phyloP scores from a whole-genome alignment of 2,113 vertebrate genomes.

The Phrynosoma blainvillii region DNA sequence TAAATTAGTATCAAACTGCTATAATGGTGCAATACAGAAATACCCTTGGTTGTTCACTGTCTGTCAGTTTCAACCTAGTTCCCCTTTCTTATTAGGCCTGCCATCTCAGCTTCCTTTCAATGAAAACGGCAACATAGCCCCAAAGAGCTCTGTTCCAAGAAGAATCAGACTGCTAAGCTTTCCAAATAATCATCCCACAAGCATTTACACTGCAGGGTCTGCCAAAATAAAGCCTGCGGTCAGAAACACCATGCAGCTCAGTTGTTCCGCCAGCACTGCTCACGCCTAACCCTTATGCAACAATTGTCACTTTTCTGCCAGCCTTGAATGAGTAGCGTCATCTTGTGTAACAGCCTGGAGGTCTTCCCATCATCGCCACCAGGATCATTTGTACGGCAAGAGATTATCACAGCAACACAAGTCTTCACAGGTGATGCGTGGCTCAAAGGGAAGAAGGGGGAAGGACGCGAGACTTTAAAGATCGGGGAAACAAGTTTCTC shows the following conservation, averaged over 20 bases:
- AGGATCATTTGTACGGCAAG: neutral
- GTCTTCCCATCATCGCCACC: neutral
- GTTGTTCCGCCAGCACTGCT: slow-evolving; percentile 10
- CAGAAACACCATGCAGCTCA: neutral
- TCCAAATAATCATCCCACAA: slow-evolving; percentile 23
- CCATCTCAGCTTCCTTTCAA: neutral
- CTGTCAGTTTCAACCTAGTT: neutral
- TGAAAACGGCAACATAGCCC: neutral
- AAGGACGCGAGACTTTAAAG: neutral
- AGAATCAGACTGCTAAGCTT: slow-evolving; percentile 29
- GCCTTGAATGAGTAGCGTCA: neutral
- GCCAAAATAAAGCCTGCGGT: slow-evolving; percentile 14
- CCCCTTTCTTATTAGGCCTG: neutral
- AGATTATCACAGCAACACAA: neutral
- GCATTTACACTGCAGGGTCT: neutral
- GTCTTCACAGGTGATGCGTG: neutral
- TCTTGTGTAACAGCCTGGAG: rapidly evolving
- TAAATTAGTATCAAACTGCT: too few species aligned
- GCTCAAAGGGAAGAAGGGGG: neutral
- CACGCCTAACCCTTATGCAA: neutral
- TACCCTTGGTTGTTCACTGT: too few species aligned
- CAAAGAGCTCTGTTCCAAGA: neutral
- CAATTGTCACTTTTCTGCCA: neutral
- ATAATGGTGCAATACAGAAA: too few species aligned
- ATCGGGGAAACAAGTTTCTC: neutral